Base-by-base conservation (phyloP, 2,888 invertebrate genomes). In the Torymus texanus region DNA sequence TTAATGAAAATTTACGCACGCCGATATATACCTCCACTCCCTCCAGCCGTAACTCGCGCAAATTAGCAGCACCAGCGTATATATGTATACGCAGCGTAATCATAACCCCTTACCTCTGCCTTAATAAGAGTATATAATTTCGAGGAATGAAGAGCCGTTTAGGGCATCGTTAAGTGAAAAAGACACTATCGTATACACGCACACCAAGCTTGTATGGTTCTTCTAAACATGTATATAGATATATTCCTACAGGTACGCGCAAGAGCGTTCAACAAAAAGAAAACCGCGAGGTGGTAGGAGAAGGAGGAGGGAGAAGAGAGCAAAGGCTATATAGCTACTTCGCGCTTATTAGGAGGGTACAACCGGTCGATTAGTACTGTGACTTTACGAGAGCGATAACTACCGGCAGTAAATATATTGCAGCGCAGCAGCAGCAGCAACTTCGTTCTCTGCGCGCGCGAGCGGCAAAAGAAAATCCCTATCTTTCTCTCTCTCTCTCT, bases 341-440 rank as follows among this genome's bases (percentile, higher is more conserved):
- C 41, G 41, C 74, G 63, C 51, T 70, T 70, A 59, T 59, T 70
- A 70, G 58, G 58, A 56, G 66, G 16, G 29, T 65, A 50, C 41
- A 41, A 65, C 29, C 14, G 10, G 59, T 72, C 72, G 72, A 73
- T 73, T 73, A 73, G 70, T 55, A 61, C 72, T 51, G 72, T 63
- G 72, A 73, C 72, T 73, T 73, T 73, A 73, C 72, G 72, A 62
- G 72, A 73, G 72, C 41, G 41, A 41, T 41, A 41, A 41, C 41
- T 41, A 53, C 75, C 68, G 55, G 61, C 62, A 62, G 75, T 75
- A 75, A 75, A 75, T 68, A 67, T 68, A 67, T 67, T 18, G 74
- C 58, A 41, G n/a, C 13, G 41, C 41, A 41, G 41, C 41, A 41
- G 8, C 41, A 41, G 8, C 41, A 21, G 21, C 21, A 21, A 21